Percentiles rank a stretch among this genome's conserved stretches.
phyloP scores from a whole-genome alignment of 2,113 vertebrate genomes.

The Uria lomvia region DNA sequence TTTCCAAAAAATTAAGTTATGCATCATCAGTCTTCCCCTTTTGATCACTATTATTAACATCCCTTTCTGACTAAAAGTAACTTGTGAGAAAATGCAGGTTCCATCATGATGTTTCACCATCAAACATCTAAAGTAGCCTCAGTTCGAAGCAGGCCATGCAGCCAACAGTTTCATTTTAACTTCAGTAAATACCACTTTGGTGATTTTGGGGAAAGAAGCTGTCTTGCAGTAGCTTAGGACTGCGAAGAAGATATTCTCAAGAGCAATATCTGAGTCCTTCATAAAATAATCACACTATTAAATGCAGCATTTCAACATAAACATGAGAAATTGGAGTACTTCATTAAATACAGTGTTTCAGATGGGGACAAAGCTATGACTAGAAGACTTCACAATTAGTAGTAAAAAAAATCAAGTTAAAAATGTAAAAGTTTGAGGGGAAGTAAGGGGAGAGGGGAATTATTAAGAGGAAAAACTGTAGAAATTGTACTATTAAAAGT shows the following conservation, averaged over 20 bases:
- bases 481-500: not conserved
- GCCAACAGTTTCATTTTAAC: not conserved
- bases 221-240: not conserved
- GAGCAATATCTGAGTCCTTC: not conserved
- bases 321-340: not conserved
- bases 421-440: not conserved
- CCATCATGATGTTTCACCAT: not conserved
- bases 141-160: not conserved
- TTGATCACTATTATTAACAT: not conserved
- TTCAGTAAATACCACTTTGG: not conserved
- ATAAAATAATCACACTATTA: not conserved
- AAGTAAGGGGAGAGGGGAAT: not conserved
- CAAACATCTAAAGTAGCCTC: not conserved
- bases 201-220: not conserved
- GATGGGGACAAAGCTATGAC: not conserved
- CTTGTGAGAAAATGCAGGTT: not conserved
- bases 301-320: not conserved
- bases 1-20: not conserved
- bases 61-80: not conserved
- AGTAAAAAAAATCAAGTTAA: not conserved
- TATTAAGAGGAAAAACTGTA: not conserved
- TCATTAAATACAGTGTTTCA: not conserved
- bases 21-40: not conserved
- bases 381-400: not conserved
- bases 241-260: not conserved